phyloP scores from a whole-genome alignment of 2,113 vertebrate genomes.

The Rhodinocichla rosea region DNA sequence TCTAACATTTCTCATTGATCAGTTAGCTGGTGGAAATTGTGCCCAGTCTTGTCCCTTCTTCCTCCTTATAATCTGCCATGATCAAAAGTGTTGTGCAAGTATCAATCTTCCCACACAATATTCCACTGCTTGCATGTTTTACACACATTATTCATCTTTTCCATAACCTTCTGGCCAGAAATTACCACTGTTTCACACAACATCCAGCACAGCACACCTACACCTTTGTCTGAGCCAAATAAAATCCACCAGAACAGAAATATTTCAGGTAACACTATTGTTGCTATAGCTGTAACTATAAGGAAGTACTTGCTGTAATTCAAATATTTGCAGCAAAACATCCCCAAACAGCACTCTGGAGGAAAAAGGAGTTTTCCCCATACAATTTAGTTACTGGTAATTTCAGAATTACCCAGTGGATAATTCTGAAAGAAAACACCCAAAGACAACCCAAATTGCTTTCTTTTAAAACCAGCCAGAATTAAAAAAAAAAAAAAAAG shows the following conservation, averaged over 20 bases:
- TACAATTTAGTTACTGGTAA: not conserved
- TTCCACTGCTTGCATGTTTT: not conserved
- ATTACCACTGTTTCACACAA: not conserved
- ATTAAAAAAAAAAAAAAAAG: not conserved
- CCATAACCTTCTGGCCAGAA: not conserved
- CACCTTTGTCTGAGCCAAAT: not conserved
- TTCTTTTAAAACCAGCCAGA: not conserved
- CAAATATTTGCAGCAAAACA: not conserved
- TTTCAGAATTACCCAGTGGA: not conserved
- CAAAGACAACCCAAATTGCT: not conserved
- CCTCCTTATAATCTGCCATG: not conserved
- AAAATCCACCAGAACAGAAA: not conserved
- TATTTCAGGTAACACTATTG: not conserved
- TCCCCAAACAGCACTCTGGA: not conserved
- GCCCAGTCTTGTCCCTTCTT: not conserved
- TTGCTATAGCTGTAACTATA: not conserved
- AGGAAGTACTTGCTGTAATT: not conserved
- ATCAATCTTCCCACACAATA: not conserved
- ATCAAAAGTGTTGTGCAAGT: not conserved
- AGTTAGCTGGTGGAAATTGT: not conserved
- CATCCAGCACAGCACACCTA: not conserved
- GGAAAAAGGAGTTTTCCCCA: not conserved
- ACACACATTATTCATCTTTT: not conserved
- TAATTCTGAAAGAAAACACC: not conserved
- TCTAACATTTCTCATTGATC: not conserved